Conservation (phyloP, 1,140 invertebrate species). For the Babylonia areolata region DNA sequence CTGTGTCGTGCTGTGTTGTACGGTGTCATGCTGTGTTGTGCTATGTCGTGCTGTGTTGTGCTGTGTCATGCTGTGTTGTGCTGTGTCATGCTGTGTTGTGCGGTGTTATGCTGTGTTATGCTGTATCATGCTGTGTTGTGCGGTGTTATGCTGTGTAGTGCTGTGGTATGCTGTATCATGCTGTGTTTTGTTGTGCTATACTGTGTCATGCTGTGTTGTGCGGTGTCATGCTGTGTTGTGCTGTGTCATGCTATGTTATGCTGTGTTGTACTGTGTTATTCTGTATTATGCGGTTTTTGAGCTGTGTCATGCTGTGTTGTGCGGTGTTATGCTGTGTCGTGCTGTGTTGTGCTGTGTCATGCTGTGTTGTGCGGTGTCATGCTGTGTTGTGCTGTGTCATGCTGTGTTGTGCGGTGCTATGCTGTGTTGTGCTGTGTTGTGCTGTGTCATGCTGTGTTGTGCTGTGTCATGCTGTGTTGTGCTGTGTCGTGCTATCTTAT, state of each 20-base stretch:
- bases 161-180: neutral
- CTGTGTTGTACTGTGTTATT: neutral
- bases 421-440: neutral
- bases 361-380: neutral
- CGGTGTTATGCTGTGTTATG: neutral
- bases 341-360: neutral
- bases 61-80: neutral
- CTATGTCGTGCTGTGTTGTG: neutral
- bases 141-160: neutral
- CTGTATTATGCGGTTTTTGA: neutral
- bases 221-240: neutral
- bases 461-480: neutral
- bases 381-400: neutral
- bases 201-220: neutral
- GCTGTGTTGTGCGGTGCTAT: neutral
- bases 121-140: neutral
- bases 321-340: neutral
- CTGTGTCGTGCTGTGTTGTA: neutral
- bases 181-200: neutral
- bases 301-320: neutral
- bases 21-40: neutral
- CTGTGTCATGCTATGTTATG: neutral
- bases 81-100: neutral
- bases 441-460: neutral
- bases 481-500: neutral